These are phyloP conservation scores for Plebejus anna DNA, from an alignment of 2,888 invertebrate genomes.

Conservation along the genomic window DNA sequence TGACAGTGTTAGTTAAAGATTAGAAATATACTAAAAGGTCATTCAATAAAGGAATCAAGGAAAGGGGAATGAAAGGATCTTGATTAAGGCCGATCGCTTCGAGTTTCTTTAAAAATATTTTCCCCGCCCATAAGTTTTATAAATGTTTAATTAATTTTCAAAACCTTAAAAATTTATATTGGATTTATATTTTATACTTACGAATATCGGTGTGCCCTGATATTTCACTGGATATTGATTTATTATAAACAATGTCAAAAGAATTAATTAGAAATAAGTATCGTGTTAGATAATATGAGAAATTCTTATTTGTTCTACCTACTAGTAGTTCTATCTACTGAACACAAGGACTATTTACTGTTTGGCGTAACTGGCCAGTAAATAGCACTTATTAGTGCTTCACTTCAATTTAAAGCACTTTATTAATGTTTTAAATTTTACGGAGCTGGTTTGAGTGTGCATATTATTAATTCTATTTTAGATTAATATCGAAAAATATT, in stretches of 20 bases:
- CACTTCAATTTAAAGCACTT: too few species aligned
- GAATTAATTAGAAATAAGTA: not conserved
- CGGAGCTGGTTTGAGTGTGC: too few species aligned
- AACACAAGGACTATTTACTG: too few species aligned
- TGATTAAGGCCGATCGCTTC: slow-evolving; percentile 3
- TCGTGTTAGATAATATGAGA: too few species aligned
- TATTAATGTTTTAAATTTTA: too few species aligned
- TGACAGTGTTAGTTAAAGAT: not conserved
- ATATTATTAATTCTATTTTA: too few species aligned
- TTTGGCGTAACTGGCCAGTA: too few species aligned
- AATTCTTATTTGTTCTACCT: too few species aligned
- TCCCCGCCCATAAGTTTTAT: slow-evolving; percentile 20
- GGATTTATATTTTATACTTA: slow-evolving; percentile 5
- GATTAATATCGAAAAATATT: not conserved
- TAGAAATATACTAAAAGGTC: not conserved
- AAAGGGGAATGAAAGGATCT: slow-evolving; percentile 5
- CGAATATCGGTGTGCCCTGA: not conserved
- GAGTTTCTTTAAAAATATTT: not conserved
- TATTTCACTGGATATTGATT: not conserved
- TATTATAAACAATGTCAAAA: not conserved
- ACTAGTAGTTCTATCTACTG: too few species aligned
- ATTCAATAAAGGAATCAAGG: not conserved
- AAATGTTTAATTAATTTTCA: slow-evolving; percentile 30
- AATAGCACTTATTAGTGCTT: too few species aligned
- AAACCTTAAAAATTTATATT: slow-evolving; percentile 24